Percentiles rank a stretch among this genome's conserved stretches.
Conservation (phyloP, 2,113 vertebrate genomes). For the Corythornis madagascariensis region DNA sequence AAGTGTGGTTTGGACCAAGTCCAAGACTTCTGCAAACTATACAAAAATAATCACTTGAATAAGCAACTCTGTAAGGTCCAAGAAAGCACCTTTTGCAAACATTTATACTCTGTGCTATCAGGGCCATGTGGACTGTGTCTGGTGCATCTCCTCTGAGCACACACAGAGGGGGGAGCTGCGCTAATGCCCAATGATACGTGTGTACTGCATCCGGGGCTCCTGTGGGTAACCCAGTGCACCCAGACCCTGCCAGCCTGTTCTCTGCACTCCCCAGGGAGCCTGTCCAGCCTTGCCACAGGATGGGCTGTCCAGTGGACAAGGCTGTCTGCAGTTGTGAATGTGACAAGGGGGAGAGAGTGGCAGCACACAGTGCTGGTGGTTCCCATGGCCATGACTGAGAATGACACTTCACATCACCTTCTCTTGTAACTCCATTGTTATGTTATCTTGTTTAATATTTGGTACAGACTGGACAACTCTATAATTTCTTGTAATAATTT, state of each 20-base stretch:
- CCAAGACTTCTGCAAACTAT: background rate
- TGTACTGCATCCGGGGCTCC: background rate
- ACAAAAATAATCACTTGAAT: background rate
- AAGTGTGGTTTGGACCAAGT: background rate
- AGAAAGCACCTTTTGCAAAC: background rate
- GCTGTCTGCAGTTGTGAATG: background rate
- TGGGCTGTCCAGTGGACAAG: background rate
- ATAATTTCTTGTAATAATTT: background rate
- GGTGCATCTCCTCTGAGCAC: background rate
- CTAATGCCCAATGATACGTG: accelerated
- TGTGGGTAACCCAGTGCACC: background rate
- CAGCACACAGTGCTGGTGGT: background rate
- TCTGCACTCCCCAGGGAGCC: background rate
- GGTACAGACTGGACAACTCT: background rate
- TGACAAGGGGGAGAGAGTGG: background rate
- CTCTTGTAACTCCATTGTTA: background rate
- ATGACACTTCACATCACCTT: background rate
- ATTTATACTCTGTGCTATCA: background rate
- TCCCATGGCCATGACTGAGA: background rate
- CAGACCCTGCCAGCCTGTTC: background rate
- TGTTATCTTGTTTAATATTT: background rate
- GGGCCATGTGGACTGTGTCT: background rate
- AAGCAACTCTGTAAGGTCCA: background rate
- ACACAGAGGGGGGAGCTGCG: accelerated
- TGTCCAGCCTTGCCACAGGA: background rate